Percentiles rank a stretch among this genome's conserved stretches.
These are phyloP conservation scores for Polydesmus complanatus DNA, from an alignment of 2,888 invertebrate species.

Conservation along the genomic window DNA sequence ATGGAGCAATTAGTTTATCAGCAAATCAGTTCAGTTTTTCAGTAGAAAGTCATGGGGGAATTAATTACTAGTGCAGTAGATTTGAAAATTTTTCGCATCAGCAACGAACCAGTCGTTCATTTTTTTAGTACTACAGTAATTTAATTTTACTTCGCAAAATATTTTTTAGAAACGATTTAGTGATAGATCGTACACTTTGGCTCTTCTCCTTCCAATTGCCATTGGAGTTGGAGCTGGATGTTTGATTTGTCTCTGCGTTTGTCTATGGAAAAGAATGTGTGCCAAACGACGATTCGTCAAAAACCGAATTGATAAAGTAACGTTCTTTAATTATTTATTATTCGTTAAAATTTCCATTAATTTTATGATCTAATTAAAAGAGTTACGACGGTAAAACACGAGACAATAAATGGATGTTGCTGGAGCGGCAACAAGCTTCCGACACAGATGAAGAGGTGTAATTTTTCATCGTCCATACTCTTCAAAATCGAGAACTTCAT, in stretches of 20 bases:
- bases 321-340: neutral
- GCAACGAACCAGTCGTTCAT: no score
- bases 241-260: neutral
- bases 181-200: neutral
- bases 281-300: neutral
- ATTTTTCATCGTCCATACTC: no score
- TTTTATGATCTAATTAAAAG: no score
- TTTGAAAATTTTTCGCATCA: no score
- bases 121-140: no score
- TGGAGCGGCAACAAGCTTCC: neutral
- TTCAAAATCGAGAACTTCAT: no score
- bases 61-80: no score
- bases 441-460: neutral
- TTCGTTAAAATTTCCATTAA: no score
- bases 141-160: no score
- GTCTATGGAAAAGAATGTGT: neutral
- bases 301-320: neutral
- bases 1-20: no score
- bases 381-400: neutral
- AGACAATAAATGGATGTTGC: neutral
- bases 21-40: no score
- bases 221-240: neutral
- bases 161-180: neutral
- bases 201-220: neutral
- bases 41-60: no score